Base-by-base conservation (phyloP, 1,140 invertebrate genomes). In the Nebria ingens region DNA sequence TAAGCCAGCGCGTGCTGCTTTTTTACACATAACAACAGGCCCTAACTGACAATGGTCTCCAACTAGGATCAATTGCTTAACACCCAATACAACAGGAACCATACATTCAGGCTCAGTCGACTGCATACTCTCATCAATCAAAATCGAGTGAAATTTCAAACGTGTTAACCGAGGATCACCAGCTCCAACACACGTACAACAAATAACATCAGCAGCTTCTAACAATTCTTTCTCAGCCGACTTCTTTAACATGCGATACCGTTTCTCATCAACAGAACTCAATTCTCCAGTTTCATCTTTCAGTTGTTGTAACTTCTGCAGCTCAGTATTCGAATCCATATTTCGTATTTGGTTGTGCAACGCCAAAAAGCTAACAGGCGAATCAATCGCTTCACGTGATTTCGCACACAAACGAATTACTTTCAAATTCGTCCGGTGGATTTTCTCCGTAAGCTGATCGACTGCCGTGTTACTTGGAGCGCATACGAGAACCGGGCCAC, bases 11-110 rank as follows among this genome's bases (percentile, higher is more conserved):
- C 90, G 82, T 0, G 95, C 93, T 0, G 97, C 96, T 71, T 98
- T 98, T 71, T 99, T 99, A 73, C 96, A 99, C 95, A 99, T 99
- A 0, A 98, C 95, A 0, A 98, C 95, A 0, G 96, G 96, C 0
- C 96, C 95, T 21, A 99, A 76, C 73, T 99, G 97, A 65, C 97
- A 99, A 70, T 99, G 97, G 76, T 99, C 97, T 1, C 97, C 96
- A 1, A 99, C 96, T 0, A 99, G 79, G 56, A 98, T 95, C 0
- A 98, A 73, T 71, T 97, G 82, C 65, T 95, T 89, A 6, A 94
- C 95, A n/a, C 97, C 97, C 1, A 98, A 74, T 0, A 99, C 93
- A 0, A 99, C 95, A 0, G 97, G 94, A 2, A 98, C 95, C 92
- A 98, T 97, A 66, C 95, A 97, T 64, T 98, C 95, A 0, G 95